These are phyloP conservation scores for Xestoiulus laeticollis DNA, from an alignment of 2,888 invertebrate genomes.

Conservation along the genomic window DNA sequence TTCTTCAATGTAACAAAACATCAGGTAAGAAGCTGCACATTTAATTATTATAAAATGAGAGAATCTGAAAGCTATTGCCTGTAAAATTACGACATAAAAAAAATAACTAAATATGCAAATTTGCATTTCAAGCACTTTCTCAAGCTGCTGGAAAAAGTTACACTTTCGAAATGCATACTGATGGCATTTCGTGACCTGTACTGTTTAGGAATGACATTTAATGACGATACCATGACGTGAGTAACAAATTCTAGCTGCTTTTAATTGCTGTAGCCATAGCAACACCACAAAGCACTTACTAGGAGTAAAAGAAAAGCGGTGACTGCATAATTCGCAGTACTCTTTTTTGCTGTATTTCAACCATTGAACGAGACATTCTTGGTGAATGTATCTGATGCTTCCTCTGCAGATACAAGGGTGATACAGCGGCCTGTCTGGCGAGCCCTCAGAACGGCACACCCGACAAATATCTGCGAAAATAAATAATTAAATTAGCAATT, in stretches of 20 bases:
- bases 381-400: constrained; percentile 98
- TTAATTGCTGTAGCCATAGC: constrained; percentile 35
- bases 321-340: constrained; percentile 97
- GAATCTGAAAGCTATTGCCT: no score
- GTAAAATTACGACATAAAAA: no score
- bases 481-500: constrained; percentile 56
- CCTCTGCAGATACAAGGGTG: constrained; percentile 99
- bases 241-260: neutral
- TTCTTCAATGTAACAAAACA: no score
- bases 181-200: no score
- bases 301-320: constrained; percentile 97
- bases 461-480: constrained; percentile 98
- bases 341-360: constrained; percentile 98
- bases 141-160: no score
- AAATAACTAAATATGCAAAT: no score
- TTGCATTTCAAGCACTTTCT: no score
- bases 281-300: constrained; percentile 65
- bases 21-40: no score
- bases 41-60: no score
- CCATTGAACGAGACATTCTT: constrained; percentile 99
- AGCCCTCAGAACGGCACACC: constrained; percentile 95
- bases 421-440: constrained; percentile 90
- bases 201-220: neutral
- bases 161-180: no score
- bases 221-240: neutral